Conservation (phyloP, 2,888 invertebrate species). For the Trimorus sp. region DNA sequence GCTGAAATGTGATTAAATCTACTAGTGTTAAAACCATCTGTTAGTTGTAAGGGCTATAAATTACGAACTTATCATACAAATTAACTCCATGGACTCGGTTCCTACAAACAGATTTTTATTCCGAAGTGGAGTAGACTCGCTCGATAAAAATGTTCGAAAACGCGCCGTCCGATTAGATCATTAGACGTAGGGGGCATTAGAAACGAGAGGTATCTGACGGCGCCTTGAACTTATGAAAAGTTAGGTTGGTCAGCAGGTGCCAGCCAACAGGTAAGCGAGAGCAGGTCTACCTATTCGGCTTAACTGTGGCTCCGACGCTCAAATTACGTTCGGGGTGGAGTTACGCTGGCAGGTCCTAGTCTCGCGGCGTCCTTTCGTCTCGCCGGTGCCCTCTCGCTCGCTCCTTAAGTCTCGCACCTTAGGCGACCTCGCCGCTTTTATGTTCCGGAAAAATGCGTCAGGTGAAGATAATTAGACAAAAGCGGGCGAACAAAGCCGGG, state of each 20-base stretch:
- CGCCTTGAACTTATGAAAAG: conserved; percentile 53
- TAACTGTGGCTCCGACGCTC: conserved; percentile 40
- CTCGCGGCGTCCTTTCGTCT: conserved; percentile 3
- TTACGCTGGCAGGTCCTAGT: conserved; percentile 35
- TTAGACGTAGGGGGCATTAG: conserved; percentile 9
- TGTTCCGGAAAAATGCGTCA: conserved; percentile 23
- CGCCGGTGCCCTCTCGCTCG: background rate
- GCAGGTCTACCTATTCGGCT: conserved; percentile 42
- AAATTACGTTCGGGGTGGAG: conserved; percentile 42
- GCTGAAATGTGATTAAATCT: no score
- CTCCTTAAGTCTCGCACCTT: background rate
- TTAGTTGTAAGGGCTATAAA: no score
- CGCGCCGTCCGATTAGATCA: background rate
- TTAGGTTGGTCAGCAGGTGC: conserved; percentile 51
- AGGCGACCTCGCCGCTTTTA: conserved; percentile 1
- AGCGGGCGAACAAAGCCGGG: conserved; percentile 19
- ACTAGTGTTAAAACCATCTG: no score
- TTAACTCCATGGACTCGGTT: no score
- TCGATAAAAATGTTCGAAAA: background rate
- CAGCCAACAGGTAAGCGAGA: conserved; percentile 51
- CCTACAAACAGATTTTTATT: no score
- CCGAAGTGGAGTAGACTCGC: no score
- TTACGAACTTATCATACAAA: no score
- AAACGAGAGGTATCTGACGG: conserved; percentile 12
- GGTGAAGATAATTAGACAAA: conserved; percentile 28